A percentile compares a stretch with the other conserved stretches of the same genome.
Conservation (phyloP, 1,140 invertebrate species). For the Bradynema listronoti region DNA sequence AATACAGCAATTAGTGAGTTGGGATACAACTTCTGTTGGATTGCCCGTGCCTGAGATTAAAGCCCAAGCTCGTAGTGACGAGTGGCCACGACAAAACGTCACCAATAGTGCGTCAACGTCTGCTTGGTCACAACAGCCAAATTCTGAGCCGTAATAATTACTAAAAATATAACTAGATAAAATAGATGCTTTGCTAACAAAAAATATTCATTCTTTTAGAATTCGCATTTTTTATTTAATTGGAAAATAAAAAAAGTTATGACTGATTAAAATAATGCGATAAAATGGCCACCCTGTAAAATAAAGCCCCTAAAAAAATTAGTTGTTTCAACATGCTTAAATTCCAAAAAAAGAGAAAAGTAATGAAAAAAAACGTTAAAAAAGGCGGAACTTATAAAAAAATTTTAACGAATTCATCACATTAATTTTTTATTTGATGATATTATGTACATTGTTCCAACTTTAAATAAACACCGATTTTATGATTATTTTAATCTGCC, state of each 20-base stretch:
- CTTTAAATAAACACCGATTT: constrained; percentile 12
- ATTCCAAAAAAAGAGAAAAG: not conserved
- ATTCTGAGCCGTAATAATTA: constrained; percentile 46
- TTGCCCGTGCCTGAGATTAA: too few species aligned
- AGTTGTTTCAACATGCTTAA: too few species aligned
- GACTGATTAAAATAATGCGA: too few species aligned
- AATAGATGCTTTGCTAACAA: too few species aligned
- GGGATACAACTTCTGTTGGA: too few species aligned
- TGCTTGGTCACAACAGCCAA: constrained; percentile 54
- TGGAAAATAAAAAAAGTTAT: too few species aligned
- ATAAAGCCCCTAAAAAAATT: too few species aligned
- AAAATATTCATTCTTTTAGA: too few species aligned
- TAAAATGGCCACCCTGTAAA: too few species aligned
- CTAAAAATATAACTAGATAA: constrained; percentile 33
- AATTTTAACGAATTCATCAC: not conserved
- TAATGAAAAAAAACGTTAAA: not conserved
- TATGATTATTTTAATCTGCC: too few species aligned
- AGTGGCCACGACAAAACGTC: constrained; percentile 48
- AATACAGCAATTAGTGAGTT: too few species aligned
- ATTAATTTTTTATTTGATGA: constrained; percentile 9
- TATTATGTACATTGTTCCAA: not conserved
- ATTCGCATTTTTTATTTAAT: too few species aligned
- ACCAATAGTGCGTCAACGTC: constrained; percentile 55
- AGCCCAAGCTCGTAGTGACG: constrained; percentile 53
- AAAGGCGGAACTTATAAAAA: not conserved